Conservation (phyloP, 35 echinoderm and acorn worm genomes). For the Acanthaster planci region DNA sequence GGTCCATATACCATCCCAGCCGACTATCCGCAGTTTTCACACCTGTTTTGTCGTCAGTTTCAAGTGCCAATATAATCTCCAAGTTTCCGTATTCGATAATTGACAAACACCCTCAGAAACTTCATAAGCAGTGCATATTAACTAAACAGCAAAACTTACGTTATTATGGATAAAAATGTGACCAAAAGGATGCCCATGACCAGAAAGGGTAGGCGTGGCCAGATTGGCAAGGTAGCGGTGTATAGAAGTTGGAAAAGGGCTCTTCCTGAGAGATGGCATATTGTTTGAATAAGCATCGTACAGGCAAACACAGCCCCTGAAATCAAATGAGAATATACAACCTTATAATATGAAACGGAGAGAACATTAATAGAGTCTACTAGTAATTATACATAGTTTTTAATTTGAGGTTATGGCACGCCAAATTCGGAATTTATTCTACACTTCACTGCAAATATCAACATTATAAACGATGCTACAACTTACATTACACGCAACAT, state of each 20-base stretch:
- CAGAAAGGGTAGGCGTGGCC: constrained; percentile 6
- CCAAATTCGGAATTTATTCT: too few species aligned
- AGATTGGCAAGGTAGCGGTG: neutral
- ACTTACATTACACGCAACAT: too few species aligned
- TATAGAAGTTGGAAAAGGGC: neutral
- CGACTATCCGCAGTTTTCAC: neutral
- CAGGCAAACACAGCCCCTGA: neutral
- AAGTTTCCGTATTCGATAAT: neutral
- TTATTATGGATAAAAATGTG: neutral
- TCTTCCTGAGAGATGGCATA: neutral
- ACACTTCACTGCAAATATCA: too few species aligned
- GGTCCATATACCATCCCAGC: neutral
- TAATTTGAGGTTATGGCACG: too few species aligned
- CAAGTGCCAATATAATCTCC: neutral
- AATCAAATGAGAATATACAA: neutral
- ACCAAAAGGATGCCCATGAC: neutral
- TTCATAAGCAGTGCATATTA: neutral
- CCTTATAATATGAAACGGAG: too few species aligned
- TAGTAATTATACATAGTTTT: too few species aligned
- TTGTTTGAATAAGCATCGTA: neutral
- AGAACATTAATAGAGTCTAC: too few species aligned
- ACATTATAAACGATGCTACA: too few species aligned
- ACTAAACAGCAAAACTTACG: neutral
- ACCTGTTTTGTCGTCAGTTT: too few species aligned
- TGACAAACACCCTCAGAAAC: neutral